These are phyloP conservation scores for Spongilla lacustris DNA, from an alignment of 37 sponge, comb jelly and placozoan species.

Conservation along the genomic window DNA sequence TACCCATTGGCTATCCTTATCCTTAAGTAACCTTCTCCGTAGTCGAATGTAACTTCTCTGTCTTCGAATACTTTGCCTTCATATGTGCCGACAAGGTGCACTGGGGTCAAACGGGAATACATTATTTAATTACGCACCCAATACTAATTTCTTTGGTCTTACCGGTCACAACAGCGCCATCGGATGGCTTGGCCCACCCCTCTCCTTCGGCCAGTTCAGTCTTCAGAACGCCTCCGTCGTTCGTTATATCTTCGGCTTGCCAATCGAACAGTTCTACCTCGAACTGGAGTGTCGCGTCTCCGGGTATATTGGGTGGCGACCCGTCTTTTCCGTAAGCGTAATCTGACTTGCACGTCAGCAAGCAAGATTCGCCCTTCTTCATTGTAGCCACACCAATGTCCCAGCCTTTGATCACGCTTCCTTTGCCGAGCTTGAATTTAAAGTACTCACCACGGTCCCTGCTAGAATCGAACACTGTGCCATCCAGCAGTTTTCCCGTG, in stretches of 20 bases:
- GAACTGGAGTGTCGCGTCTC: slow-evolving; percentile 90
- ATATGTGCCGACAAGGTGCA: slow-evolving; percentile 68
- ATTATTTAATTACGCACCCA: too few relatives aligned
- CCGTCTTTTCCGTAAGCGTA: slow-evolving; percentile 93
- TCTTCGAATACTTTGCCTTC: slow-evolving; percentile 78
- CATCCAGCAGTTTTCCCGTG: slow-evolving; percentile 85
- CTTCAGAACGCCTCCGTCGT: slow-evolving; percentile 84
- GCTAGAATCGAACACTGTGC: slow-evolving; percentile 94
- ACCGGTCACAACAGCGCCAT: slow-evolving; percentile 74
- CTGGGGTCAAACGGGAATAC: slow-evolving; percentile 43
- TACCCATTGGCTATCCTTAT: too few relatives aligned
- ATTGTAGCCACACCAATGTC: slow-evolving; percentile 94
- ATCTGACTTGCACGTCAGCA: slow-evolving; percentile 91
- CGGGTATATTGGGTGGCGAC: slow-evolving; percentile 88
- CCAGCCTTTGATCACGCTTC: slow-evolving; percentile 97
- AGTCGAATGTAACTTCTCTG: slow-evolving; percentile 70
- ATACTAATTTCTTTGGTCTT: not conserved
- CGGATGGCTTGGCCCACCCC: slow-evolving; percentile 76
- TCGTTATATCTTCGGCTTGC: slow-evolving; percentile 79
- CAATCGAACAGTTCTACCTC: slow-evolving; percentile 88
- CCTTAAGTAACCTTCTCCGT: slow-evolving; percentile 83
- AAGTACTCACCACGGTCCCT: slow-evolving; percentile 76
- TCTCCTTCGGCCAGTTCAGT: slow-evolving; percentile 47
- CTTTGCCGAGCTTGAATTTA: slow-evolving; percentile 88
- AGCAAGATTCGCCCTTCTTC: slow-evolving; percentile 80